Percentiles rank a stretch among this genome's conserved stretches.
Evolutionary conservation across 2,113 vertebrate species (phyloP).

Genomic region (Passer montanus): DNA sequence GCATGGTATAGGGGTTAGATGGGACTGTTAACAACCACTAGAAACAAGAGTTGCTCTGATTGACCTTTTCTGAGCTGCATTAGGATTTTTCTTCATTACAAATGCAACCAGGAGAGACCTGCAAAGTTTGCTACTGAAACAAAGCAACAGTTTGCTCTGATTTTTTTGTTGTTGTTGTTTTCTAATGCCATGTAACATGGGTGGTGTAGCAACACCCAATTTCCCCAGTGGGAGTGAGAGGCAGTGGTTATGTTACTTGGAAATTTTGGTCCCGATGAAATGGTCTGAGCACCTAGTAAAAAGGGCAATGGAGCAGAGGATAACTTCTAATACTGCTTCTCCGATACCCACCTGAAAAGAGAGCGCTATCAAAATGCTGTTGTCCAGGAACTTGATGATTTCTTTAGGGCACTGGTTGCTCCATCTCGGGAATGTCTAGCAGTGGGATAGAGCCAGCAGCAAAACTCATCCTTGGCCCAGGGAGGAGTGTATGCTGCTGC

Average conservation of each 20-base stretch:
- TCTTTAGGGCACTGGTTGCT: neutral
- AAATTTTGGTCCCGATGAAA: conserved; percentile 28
- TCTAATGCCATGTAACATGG: neutral
- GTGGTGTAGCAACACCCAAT: neutral
- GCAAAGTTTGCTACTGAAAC: neutral
- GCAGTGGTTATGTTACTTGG: neutral
- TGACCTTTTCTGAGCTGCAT: neutral
- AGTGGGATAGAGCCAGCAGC: neutral
- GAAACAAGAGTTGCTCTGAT: neutral
- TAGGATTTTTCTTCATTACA: neutral
- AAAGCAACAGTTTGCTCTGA: conserved; percentile 26
- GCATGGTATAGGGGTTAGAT: neutral
- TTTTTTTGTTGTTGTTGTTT: too few relatives aligned
- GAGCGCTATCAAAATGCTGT: neutral
- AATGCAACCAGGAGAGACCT: neutral
- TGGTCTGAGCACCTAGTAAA: neutral
- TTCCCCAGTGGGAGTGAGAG: neutral
- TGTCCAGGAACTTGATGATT: neutral
- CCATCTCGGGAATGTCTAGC: accelerated
- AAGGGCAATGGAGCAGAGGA: conserved; percentile 24
- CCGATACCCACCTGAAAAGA: neutral
- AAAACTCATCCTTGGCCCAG: neutral
- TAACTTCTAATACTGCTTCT: neutral
- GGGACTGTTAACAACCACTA: neutral
- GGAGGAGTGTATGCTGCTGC: neutral